phyloP scores from a whole-genome alignment of 2,797 vertebrate species.

The Poeciliopsis gracilis region DNA sequence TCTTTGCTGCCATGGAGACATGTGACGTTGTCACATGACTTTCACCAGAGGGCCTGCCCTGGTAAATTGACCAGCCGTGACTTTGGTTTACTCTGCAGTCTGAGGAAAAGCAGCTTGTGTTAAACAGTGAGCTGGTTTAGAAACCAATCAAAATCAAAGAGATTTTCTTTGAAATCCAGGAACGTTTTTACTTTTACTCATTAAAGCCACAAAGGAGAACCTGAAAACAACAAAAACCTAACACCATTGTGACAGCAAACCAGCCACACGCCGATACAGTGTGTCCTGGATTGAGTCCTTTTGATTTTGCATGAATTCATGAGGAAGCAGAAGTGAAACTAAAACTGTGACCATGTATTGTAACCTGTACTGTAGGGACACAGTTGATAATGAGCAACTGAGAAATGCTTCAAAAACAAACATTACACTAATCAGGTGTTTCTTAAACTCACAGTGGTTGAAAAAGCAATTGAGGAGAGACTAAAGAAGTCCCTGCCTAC shows the following conservation, averaged over 20 bases:
- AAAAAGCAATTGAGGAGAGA: constrained; percentile 2
- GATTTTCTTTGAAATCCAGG: background rate
- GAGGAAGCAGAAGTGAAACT: constrained; percentile 49
- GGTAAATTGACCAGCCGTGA: constrained; percentile 66
- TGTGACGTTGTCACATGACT: constrained; percentile 61
- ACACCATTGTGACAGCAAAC: background rate
- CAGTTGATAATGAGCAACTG: background rate
- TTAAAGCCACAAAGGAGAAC: background rate
- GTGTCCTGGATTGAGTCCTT: constrained; percentile 4
- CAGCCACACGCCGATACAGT: background rate
- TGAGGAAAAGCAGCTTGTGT: background rate
- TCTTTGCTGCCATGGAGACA: constrained; percentile 2
- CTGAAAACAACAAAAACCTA: background rate
- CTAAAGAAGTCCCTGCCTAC: constrained; percentile 5
- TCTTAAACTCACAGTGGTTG: background rate
- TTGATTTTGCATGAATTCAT: constrained; percentile 5
- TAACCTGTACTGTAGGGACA: background rate
- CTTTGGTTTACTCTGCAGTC: constrained; percentile 39
- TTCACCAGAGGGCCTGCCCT: constrained; percentile 10
- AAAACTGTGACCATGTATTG: background rate
- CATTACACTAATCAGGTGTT: background rate
- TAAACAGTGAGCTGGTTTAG: background rate
- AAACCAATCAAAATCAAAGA: no score
- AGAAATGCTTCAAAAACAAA: constrained; percentile 7
- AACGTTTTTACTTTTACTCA: background rate